Percentiles rank a stretch among this genome's conserved stretches.
Conservation (phyloP, 2,888 invertebrate genomes). For the Chrysolina oricalcia region DNA sequence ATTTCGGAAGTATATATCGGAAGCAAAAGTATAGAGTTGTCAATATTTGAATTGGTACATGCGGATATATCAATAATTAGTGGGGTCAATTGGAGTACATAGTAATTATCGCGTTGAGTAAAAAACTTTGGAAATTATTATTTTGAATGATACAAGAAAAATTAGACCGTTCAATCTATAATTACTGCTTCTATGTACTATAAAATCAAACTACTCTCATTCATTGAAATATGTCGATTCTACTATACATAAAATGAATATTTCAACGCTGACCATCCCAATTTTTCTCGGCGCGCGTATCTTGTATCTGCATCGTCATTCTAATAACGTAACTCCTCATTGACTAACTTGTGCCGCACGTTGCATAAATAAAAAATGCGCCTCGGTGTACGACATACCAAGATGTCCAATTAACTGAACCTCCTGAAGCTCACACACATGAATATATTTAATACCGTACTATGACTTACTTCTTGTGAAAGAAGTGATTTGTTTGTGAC, state of each 20-base stretch:
- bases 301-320: not conserved
- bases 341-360: conserved; percentile 6
- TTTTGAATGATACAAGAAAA: too few relatives aligned
- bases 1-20: too few relatives aligned
- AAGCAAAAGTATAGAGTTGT: too few relatives aligned
- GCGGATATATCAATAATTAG: too few relatives aligned
- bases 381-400: not conserved
- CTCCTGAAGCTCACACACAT: conserved; percentile 23
- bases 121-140: too few relatives aligned
- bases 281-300: not conserved
- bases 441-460: conserved; percentile 45
- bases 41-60: too few relatives aligned
- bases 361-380: conserved; percentile 12
- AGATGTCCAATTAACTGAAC: conserved; percentile 11
- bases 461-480: conserved; percentile 41
- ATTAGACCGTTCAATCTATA: too few relatives aligned
- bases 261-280: not conserved
- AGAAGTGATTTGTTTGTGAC: not conserved
- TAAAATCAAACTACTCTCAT: too few relatives aligned
- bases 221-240: too few relatives aligned
- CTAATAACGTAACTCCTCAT: conserved; percentile 7
- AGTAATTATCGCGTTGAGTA: too few relatives aligned
- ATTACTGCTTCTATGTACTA: too few relatives aligned
- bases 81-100: too few relatives aligned
- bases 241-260: not conserved